These are phyloP conservation scores for Monochamus alternatus DNA, from an alignment of 2,888 invertebrate species.

Conservation along the genomic window DNA sequence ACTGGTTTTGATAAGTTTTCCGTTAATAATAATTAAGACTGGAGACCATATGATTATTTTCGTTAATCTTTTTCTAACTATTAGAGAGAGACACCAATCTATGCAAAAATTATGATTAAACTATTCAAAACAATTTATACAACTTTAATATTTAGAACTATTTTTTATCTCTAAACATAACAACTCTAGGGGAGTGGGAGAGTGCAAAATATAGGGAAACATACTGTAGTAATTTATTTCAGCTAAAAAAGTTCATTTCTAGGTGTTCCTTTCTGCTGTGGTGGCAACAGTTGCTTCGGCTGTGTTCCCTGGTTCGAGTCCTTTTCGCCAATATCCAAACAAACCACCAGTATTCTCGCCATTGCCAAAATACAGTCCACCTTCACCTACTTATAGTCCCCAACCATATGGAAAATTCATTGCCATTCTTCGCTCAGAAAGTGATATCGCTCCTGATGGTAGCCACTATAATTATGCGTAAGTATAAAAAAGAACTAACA, in stretches of 20 bases:
- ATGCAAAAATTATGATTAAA: too few species aligned
- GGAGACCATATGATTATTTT: too few species aligned
- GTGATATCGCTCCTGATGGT: conserved; percentile 11
- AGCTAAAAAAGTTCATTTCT: not conserved
- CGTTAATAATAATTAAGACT: too few species aligned
- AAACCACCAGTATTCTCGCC: not conserved
- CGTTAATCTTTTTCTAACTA: too few species aligned
- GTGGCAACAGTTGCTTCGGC: not conserved
- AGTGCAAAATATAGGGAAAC: too few species aligned
- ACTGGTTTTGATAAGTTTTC: too few species aligned
- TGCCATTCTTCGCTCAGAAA: conserved; percentile 13
- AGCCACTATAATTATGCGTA: conserved; percentile 17
- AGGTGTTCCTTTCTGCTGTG: not conserved
- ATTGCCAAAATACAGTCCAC: not conserved
- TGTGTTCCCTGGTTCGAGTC: not conserved
- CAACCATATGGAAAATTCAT: not conserved
- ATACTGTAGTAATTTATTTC: too few species aligned
- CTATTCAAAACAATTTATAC: too few species aligned
- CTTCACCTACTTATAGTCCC: not conserved
- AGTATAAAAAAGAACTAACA: not conserved
- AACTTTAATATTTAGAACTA: too few species aligned
- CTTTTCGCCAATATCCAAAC: not conserved
- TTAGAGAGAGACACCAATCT: too few species aligned
- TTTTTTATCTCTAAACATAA: too few species aligned
- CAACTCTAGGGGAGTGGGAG: too few species aligned